These are phyloP conservation scores for Speoplatyrhinus poulsoni DNA, from an alignment of 2,113 vertebrate species.

Conservation along the genomic window DNA sequence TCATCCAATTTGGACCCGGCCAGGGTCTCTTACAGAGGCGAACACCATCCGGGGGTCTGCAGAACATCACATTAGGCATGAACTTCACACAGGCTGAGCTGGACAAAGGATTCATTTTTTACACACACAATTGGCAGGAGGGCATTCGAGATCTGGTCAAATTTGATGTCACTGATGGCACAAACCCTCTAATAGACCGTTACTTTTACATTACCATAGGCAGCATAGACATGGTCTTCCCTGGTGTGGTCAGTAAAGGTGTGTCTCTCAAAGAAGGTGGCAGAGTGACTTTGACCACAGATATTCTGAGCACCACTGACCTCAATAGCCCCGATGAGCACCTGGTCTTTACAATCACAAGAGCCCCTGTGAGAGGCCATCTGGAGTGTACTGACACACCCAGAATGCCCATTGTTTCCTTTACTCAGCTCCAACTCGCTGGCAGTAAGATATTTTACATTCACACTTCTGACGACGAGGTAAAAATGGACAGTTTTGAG, in stretches of 20 bases:
- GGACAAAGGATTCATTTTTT: constrained; percentile 81
- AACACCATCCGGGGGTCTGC: constrained; percentile 66
- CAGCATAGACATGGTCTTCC: constrained; percentile 88
- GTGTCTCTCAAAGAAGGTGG: constrained; percentile 94
- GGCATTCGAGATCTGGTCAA: constrained; percentile 90
- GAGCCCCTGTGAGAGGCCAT: constrained; percentile 87
- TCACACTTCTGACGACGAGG: constrained; percentile 91
- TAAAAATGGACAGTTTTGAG: constrained; percentile 97
- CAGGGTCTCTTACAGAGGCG: constrained; percentile 85
- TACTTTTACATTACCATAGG: constrained; percentile 92
- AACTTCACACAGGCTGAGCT: constrained; percentile 95
- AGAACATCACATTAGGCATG: constrained; percentile 89
- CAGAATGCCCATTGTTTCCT: constrained; percentile 84
- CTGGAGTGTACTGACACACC: constrained; percentile 88
- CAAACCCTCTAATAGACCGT: constrained; percentile 89
- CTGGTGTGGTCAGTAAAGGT: constrained; percentile 92
- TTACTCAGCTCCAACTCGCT: constrained; percentile 90
- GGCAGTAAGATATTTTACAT: constrained; percentile 95
- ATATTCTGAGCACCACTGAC: constrained; percentile 92
- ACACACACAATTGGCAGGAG: constrained; percentile 85
- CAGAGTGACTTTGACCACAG: constrained; percentile 88
- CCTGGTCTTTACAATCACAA: constrained; percentile 89
- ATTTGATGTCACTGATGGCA: constrained; percentile 92
- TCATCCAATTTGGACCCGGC: constrained; percentile 82
- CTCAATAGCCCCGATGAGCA: constrained; percentile 94